Conservation (phyloP, 2,888 invertebrate species). For the Heliconius erato region DNA sequence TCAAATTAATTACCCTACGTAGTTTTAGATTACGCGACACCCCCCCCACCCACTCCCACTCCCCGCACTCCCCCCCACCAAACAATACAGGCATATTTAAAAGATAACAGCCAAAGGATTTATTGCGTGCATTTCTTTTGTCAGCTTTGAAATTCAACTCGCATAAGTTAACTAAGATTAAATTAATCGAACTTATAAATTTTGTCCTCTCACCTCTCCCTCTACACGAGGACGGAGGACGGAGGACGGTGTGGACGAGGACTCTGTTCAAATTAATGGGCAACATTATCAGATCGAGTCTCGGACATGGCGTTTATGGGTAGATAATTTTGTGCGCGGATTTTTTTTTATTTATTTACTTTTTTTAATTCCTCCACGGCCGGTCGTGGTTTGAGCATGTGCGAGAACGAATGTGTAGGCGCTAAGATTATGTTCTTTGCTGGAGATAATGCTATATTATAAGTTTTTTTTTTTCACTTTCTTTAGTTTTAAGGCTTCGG, state of each 20-base stretch:
- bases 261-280: constrained; percentile 86
- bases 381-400: constrained; percentile 60
- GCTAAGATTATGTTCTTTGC: constrained; percentile 53
- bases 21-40: constrained; percentile 78
- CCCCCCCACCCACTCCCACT: constrained; percentile 59
- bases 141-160: constrained; percentile 86
- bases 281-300: constrained; percentile 84
- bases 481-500: constrained; percentile 37
- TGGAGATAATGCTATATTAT: constrained; percentile 44
- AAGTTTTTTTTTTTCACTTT: constrained; percentile 18
- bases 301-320: constrained; percentile 85
- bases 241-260: constrained; percentile 82
- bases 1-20: constrained; percentile 84
- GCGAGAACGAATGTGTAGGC: constrained; percentile 58
- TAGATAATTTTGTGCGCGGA: constrained; percentile 83
- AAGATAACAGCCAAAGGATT: constrained; percentile 80
- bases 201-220: constrained; percentile 85
- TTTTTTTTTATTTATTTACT: too few relatives aligned
- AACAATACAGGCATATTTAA: constrained; percentile 81
- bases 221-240: constrained; percentile 60
- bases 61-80: constrained; percentile 58
- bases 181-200: constrained; percentile 87
- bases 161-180: constrained; percentile 86
- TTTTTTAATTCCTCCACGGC: constrained; percentile 72
- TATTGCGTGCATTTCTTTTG: constrained; percentile 86